phyloP scores from a whole-genome alignment of 2,888 invertebrate species.

The Orthosia gracilis region DNA sequence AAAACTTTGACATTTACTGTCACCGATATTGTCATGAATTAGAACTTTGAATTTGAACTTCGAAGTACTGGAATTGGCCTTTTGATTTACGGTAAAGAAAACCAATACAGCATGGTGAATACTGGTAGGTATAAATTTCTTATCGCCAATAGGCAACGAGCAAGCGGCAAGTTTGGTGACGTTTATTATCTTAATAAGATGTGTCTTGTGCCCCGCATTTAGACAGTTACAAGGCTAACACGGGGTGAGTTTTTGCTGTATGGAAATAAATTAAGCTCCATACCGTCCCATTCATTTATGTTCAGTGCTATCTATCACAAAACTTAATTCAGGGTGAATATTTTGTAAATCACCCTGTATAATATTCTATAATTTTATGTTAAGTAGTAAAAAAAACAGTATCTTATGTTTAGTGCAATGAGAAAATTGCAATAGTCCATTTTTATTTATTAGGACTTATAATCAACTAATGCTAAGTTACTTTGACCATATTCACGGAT shows the following conservation, averaged over 20 bases:
- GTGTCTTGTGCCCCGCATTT: constrained; percentile 5
- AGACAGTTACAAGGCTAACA: neutral
- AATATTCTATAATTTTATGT: neutral
- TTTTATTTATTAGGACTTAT: too few relatives aligned
- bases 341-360: neutral
- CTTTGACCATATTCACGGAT: too few relatives aligned
- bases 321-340: neutral
- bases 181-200: constrained; percentile 15
- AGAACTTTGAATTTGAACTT: neutral
- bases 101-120: neutral
- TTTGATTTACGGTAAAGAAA: neutral
- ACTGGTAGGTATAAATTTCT: neutral
- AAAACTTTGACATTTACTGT: neutral
- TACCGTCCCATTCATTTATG: neutral
- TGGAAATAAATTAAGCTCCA: neutral
- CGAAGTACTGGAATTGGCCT: too few relatives aligned
- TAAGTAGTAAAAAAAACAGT: too few relatives aligned
- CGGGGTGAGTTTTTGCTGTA: neutral
- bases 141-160: neutral
- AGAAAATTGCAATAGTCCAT: too few relatives aligned
- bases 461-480: too few relatives aligned
- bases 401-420: too few relatives aligned
- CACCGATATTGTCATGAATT: neutral
- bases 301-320: too few relatives aligned
- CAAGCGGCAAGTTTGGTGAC: neutral